Evolutionary conservation across 1,140 invertebrate genomes (phyloP).

Genomic region (Anastrepha ludens): DNA sequence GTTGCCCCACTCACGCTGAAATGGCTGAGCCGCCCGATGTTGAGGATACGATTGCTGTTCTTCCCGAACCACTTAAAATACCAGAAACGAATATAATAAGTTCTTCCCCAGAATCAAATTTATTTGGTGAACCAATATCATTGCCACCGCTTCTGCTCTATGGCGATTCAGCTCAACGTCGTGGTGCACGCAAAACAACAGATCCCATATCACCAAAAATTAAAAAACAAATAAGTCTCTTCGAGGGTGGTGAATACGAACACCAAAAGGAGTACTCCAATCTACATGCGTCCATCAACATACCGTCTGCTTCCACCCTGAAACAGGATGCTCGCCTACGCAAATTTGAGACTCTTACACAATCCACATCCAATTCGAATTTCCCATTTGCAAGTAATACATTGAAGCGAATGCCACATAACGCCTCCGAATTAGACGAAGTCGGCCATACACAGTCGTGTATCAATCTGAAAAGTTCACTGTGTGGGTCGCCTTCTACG

Average conservation of each 20-base stretch:
- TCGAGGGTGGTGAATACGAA: constrained; percentile 61
- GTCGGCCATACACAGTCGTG: constrained; percentile 70
- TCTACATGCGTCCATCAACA: constrained; percentile 68
- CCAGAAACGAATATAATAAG: constrained; percentile 54
- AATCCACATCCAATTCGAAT: constrained; percentile 71
- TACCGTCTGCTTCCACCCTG: constrained; percentile 61
- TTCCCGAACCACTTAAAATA: constrained; percentile 41
- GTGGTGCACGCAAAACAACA: constrained; percentile 61
- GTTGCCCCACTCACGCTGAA: constrained; percentile 64
- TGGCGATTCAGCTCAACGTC: constrained; percentile 22
- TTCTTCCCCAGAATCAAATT: constrained; percentile 51
- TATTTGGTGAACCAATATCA: constrained; percentile 18
- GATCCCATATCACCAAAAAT: constrained; percentile 69
- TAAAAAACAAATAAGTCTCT: constrained; percentile 71
- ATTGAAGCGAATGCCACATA: constrained; percentile 64
- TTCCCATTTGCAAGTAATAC: constrained; percentile 71
- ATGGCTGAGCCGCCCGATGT: constrained; percentile 64
- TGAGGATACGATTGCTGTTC: constrained; percentile 37
- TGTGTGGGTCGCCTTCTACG: constrained; percentile 13
- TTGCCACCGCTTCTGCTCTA: neutral
- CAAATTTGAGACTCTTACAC: constrained; percentile 70
- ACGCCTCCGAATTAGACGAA: constrained; percentile 62
- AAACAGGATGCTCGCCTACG: constrained; percentile 67
- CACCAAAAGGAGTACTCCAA: constrained; percentile 56
- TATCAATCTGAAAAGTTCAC: constrained; percentile 66